Base-by-base conservation (phyloP, 2,113 vertebrate genomes). In the Toxostoma redivivum region DNA sequence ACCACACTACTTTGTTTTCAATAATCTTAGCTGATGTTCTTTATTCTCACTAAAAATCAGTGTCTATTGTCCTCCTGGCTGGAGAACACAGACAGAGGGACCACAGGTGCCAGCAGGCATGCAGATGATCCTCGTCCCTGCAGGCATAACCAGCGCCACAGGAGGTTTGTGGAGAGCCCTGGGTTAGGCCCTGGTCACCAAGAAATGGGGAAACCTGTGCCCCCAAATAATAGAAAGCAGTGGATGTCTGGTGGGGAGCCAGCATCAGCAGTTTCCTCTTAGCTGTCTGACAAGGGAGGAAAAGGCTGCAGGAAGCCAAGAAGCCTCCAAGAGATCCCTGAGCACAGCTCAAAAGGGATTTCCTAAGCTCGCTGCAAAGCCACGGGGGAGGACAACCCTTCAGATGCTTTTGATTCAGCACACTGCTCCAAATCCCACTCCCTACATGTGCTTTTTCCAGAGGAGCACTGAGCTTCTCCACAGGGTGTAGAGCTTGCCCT, bases 241-340 rank as follows among this genome's bases (percentile, higher is more conserved):
- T 62, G 44, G 10, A 47, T 54, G 7, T 74, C 56, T 38, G 85
- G 53, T 1, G 4, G 12, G 50, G 6, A 93, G 45, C 30, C 72
- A 91, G 69, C 54, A 74, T 44, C 56, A 91, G 73, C 48, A 87
- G 81, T 78, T 81, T 73, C 44, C 61, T 67, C 65, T 91, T 50
- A 64, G 87, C 61, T 76, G 44, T 47, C 42, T 90, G 51, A 81
- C 11, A 22, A 19, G 28, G 37, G 65, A 95, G 74, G 81, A 85
- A 82, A 82, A 81, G 66, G 60, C 81, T 90, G 73, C n/a, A 86
- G 81, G 80, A 83, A 90, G 65, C 70, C 84, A 88, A 79, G 73
- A 81, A 87, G 78, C 73, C 92, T 94, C 85, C 72, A 76, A 93
- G 81, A 38, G 85, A 92, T 93, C 86, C 81, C 88, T 94, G 71